These are phyloP conservation scores for Montipora efflorescens DNA, from an alignment of 64 coral and sea anemone species.

Conservation along the genomic window DNA sequence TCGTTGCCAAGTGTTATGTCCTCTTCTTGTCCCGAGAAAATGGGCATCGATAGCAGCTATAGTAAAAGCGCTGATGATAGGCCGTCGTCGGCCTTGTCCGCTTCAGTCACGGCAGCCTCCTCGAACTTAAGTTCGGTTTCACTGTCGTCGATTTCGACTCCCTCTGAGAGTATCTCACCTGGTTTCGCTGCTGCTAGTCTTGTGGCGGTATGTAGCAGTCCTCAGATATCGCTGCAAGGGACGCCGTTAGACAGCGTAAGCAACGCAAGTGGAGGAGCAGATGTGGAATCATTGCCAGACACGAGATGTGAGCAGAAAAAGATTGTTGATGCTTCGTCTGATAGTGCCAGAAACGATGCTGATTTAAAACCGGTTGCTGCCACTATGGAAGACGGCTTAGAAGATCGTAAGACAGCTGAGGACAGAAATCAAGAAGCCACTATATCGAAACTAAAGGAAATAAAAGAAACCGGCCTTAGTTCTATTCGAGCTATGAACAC, in stretches of 20 bases:
- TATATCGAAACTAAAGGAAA: neutral
- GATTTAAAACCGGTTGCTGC: neutral
- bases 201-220: conserved; percentile 66
- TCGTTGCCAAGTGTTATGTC: neutral
- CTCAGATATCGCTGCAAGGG: conserved; percentile 28
- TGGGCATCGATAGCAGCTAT: neutral
- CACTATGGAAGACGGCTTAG: neutral
- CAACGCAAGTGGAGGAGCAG: neutral
- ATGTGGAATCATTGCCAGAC: neutral
- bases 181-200: conserved; percentile 62
- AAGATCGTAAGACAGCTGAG: neutral
- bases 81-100: neutral
- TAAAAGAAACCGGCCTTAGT: neutral
- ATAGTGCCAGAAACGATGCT: neutral
- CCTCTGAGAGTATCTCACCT: conserved; percentile 58
- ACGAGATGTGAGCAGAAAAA: neutral
- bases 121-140: neutral
- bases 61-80: neutral
- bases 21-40: conserved; percentile 10
- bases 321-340: neutral
- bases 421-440: neutral
- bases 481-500: neutral
- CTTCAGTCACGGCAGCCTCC: neutral
- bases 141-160: neutral
- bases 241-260: conserved; percentile 7